These are phyloP conservation scores for Phaenicophaeus curvirostris DNA, from an alignment of 2,797 vertebrate species.

Conservation along the genomic window DNA sequence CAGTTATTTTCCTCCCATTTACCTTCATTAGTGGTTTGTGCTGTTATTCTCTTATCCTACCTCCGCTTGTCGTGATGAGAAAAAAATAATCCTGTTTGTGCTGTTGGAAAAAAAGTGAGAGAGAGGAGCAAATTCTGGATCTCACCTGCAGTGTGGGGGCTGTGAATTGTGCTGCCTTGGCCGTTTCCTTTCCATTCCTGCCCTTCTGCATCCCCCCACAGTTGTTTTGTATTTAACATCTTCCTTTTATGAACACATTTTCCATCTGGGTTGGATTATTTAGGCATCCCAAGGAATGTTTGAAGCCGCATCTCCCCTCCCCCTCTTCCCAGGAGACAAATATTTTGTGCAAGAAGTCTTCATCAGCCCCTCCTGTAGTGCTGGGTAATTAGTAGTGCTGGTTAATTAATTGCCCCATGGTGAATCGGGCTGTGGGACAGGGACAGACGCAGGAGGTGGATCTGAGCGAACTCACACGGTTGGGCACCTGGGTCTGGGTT, in stretches of 20 bases:
- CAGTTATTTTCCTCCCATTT: neutral
- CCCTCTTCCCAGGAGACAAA: neutral
- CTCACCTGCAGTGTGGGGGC: neutral
- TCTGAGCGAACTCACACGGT: neutral
- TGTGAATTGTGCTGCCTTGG: neutral
- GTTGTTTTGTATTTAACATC: neutral
- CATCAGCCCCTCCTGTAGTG: fast-evolving
- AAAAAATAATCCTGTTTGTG: neutral
- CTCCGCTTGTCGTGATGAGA: neutral
- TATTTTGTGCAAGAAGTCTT: neutral
- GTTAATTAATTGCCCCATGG: neutral
- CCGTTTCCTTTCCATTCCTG: neutral
- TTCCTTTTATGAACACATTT: neutral
- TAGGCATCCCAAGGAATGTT: neutral
- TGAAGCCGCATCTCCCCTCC: neutral
- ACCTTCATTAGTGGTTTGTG: neutral
- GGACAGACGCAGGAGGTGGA: neutral
- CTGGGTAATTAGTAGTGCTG: neutral
- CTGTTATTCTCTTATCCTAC: neutral
- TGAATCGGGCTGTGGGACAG: neutral
- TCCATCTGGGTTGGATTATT: conserved; percentile 29
- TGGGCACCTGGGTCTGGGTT: neutral
- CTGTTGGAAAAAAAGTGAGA: neutral
- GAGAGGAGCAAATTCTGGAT: neutral
- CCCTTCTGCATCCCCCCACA: neutral